Conservation (phyloP, 1,140 invertebrate genomes). For the Probaryconus sp. region DNA sequence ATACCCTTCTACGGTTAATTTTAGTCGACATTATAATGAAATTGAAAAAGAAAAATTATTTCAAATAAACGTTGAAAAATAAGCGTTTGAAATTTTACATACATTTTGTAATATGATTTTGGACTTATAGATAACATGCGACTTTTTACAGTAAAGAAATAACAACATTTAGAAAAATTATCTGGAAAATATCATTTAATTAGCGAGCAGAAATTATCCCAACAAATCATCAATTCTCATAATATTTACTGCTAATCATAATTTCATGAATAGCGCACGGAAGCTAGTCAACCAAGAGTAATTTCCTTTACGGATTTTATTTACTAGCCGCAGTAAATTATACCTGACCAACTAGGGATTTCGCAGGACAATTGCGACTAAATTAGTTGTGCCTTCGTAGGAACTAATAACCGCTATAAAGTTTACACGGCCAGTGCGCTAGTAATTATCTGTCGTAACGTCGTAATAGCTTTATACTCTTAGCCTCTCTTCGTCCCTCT, state of each 20-base stretch:
- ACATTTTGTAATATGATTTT: too few species aligned
- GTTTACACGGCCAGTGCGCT: slow-evolving; percentile 63
- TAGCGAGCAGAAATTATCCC: slow-evolving; percentile 7
- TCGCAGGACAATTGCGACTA: slow-evolving; percentile 64
- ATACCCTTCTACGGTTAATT: too few species aligned
- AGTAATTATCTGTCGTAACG: slow-evolving; percentile 66
- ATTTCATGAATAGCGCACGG: slow-evolving; percentile 45
- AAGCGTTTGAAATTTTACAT: too few species aligned
- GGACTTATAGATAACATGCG: too few species aligned
- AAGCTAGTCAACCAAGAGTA: slow-evolving; percentile 46
- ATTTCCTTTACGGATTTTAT: slow-evolving; percentile 60
- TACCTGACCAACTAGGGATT: slow-evolving; percentile 62
- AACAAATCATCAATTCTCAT: slow-evolving; percentile 13
- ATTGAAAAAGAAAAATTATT: too few species aligned
- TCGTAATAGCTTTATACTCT: slow-evolving; percentile 62
- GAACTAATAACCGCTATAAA: slow-evolving; percentile 66
- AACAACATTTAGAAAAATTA: too few species aligned
- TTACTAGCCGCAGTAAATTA: slow-evolving; percentile 60
- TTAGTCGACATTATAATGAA: too few species aligned
- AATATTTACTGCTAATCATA: slow-evolving; percentile 37
- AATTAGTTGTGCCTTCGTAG: slow-evolving; percentile 63
- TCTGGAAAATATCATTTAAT: background rate
- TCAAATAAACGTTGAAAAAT: too few species aligned
- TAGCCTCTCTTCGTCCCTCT: slow-evolving; percentile 30
- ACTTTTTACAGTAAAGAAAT: too few species aligned